Evolutionary conservation across 2,888 invertebrate species (phyloP).

Genomic region (Colletes collaris): DNA sequence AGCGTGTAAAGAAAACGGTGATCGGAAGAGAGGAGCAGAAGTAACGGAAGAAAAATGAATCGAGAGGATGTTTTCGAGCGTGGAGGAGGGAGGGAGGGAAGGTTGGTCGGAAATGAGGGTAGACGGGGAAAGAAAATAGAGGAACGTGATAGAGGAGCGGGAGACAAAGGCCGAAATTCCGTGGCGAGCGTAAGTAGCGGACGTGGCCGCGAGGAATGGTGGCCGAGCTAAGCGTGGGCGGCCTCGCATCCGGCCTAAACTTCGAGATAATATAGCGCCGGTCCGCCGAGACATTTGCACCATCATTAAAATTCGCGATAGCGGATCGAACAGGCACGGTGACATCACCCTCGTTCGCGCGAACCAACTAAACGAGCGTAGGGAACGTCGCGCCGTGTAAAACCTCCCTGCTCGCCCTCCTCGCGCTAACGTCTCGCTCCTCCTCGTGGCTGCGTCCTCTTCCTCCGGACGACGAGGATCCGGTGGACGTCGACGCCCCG

Average conservation of each 20-base stretch:
- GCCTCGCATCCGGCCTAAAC: conserved; percentile 82
- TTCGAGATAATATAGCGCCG: conserved; percentile 82
- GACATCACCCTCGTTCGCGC: conserved; percentile 82
- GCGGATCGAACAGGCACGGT: conserved; percentile 82
- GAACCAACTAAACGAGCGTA: conserved; percentile 81
- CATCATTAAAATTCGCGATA: conserved; percentile 84
- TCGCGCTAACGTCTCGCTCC: conserved; percentile 22
- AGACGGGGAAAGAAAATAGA: background rate
- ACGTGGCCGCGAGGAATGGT: conserved; percentile 56
- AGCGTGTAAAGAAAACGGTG: background rate
- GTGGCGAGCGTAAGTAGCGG: conserved; percentile 54
- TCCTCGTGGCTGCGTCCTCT: conserved; percentile 1
- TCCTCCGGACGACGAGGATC: conserved; percentile 9
- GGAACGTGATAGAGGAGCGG: background rate
- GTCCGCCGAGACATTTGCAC: conserved; percentile 82
- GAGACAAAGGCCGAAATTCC: conserved; percentile 67
- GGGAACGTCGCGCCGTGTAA: conserved; percentile 77
- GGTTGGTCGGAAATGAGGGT: background rate
- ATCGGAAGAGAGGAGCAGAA: background rate
- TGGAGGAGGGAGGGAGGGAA: background rate
- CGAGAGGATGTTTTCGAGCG: no score
- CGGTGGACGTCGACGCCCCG: conserved; percentile 32
- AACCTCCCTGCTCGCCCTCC: conserved; percentile 63
- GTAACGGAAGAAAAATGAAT: no score
- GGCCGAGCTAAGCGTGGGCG: conserved; percentile 78